A percentile compares a stretch with the other conserved stretches of the same genome.
These are phyloP conservation scores for Ciona savignyi DNA, from an alignment of 23 tunicate species.

Conservation along the genomic window DNA sequence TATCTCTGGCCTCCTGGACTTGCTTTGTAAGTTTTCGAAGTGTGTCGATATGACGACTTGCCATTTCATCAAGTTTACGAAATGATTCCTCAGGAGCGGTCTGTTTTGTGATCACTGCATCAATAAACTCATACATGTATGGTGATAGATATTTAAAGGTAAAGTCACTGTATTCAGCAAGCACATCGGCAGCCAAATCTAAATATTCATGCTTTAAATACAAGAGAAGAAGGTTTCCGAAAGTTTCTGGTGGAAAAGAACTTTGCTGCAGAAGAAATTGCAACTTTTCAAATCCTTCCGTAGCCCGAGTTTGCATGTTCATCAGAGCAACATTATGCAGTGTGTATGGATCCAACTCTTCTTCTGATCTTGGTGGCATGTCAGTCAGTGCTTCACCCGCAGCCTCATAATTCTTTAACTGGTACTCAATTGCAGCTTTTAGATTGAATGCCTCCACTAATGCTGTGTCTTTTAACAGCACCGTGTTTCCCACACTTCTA, in stretches of 20 bases:
- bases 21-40: conserved; percentile 91
- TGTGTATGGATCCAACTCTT: conserved; percentile 89
- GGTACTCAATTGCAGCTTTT: conserved; percentile 96
- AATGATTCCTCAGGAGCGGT: conserved; percentile 92
- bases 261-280: conserved; percentile 80
- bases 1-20: conserved; percentile 83
- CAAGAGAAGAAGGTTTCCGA: conserved; percentile 86
- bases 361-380: conserved; percentile 97
- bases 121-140: conserved; percentile 80
- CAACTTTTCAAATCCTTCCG: conserved; percentile 92
- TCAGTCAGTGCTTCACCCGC: conserved; percentile 98
- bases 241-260: conserved; percentile 84
- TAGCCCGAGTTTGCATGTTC: conserved; percentile 80
- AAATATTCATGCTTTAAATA: conserved; percentile 89
- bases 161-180: conserved; percentile 92
- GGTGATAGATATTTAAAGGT: conserved; percentile 82
- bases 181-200: conserved; percentile 93
- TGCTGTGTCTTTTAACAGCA: conserved; percentile 80
- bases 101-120: conserved; percentile 91
- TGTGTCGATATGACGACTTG: conserved; percentile 71
- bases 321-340: conserved; percentile 94
- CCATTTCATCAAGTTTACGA: conserved; percentile 87
- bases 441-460: conserved; percentile 94
- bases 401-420: conserved; percentile 85
- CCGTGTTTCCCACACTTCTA: conserved; percentile 93